Evolutionary conservation across 2,888 invertebrate species (phyloP).

Genomic region (Rhingia campestris): DNA sequence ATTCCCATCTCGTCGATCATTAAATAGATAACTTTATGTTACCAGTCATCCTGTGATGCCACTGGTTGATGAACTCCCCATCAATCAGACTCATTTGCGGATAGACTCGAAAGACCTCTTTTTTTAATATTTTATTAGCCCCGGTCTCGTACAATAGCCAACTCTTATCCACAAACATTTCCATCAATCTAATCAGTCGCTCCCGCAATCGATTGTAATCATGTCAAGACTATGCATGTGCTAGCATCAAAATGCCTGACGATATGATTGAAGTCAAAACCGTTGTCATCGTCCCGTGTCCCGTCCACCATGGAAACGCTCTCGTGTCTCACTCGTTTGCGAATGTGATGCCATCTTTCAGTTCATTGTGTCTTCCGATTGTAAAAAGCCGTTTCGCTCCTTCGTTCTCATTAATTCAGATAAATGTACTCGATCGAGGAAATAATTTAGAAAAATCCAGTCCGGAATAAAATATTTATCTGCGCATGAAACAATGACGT

Average conservation of each 20-base stretch:
- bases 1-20: constrained; percentile 47
- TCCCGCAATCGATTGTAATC: constrained; percentile 70
- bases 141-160: constrained; percentile 16
- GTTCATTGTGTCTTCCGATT: constrained; percentile 26
- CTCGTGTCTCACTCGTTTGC: background rate
- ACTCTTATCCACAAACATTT: constrained; percentile 53
- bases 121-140: constrained; percentile 64
- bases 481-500: constrained; percentile 67
- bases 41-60: constrained; percentile 55
- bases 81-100: constrained; percentile 67
- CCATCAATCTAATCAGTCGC: constrained; percentile 70
- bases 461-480: constrained; percentile 70
- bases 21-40: constrained; percentile 70
- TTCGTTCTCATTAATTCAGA: constrained; percentile 72
- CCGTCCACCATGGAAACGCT: background rate
- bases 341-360: background rate
- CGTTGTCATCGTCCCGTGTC: constrained; percentile 16
- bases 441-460: constrained; percentile 74
- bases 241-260: constrained; percentile 65
- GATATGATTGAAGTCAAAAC: constrained; percentile 74
- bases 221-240: constrained; percentile 64
- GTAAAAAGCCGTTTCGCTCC: constrained; percentile 46
- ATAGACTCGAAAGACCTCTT: constrained; percentile 46
- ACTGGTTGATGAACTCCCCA: constrained; percentile 58
- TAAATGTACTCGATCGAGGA: constrained; percentile 70